Conservation (phyloP, 2,888 invertebrate species). For the Dicycla oo region DNA sequence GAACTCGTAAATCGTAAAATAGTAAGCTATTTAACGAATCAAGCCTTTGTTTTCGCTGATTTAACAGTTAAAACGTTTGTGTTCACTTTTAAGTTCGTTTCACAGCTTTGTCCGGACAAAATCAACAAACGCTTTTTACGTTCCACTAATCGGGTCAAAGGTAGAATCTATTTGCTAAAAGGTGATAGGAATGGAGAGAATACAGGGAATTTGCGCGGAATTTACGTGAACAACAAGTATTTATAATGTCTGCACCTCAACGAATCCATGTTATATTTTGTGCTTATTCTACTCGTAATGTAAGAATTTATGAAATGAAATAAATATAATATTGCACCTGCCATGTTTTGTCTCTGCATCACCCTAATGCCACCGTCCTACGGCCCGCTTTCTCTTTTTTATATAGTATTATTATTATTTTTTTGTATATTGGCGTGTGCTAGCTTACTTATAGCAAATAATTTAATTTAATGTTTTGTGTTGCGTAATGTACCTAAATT, state of each 20-base stretch:
- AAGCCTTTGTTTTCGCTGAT: constrained; percentile 59
- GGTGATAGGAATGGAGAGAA: constrained; percentile 27
- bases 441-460: too few species aligned
- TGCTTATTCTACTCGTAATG: too few species aligned
- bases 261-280: not conserved
- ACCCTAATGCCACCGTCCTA: too few species aligned
- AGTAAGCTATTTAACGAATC: constrained; percentile 58
- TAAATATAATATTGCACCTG: too few species aligned
- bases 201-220: not conserved
- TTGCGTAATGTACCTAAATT: too few species aligned
- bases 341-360: too few species aligned
- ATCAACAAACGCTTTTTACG: constrained; percentile 63
- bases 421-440: too few species aligned
- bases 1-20: constrained; percentile 24
- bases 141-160: constrained; percentile 59
- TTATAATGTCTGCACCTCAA: not conserved
- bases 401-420: too few species aligned
- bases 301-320: not conserved
- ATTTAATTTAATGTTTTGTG: too few species aligned
- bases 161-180: constrained; percentile 21
- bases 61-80: constrained; percentile 62
- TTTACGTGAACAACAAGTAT: not conserved
- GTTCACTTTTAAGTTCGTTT: constrained; percentile 54
- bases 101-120: constrained; percentile 59
- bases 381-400: too few species aligned